These are phyloP conservation scores for Lochmaea crataegi DNA, from an alignment of 2,888 invertebrate species.

Conservation along the genomic window DNA sequence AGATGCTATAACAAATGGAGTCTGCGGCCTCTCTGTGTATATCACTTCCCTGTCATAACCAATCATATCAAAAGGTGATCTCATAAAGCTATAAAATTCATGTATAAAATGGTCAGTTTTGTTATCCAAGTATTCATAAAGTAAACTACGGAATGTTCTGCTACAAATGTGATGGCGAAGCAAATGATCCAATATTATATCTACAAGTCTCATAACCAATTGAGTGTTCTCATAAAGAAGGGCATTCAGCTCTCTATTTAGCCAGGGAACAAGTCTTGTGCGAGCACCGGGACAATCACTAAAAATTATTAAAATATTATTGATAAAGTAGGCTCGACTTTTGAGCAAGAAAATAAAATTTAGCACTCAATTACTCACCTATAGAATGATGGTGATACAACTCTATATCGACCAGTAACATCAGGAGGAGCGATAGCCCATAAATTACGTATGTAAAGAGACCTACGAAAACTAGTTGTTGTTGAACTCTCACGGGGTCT, in stretches of 20 bases:
- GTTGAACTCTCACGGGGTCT: constrained; percentile 51
- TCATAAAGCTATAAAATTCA: constrained; percentile 87
- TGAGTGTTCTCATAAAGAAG: constrained; percentile 75
- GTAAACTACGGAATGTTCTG: constrained; percentile 75
- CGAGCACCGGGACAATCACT: constrained; percentile 84
- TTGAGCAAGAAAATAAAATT: not conserved
- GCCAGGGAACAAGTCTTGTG: constrained; percentile 87
- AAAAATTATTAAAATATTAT: constrained; percentile 38
- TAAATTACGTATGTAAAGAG: constrained; percentile 80
- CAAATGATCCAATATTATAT: constrained; percentile 77
- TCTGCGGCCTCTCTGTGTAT: constrained; percentile 67
- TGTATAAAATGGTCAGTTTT: constrained; percentile 89
- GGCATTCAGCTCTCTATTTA: constrained; percentile 86
- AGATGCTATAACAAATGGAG: constrained; percentile 42
- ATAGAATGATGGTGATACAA: constrained; percentile 80
- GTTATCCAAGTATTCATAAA: constrained; percentile 76
- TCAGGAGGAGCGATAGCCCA: constrained; percentile 80
- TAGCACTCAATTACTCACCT: constrained; percentile 67
- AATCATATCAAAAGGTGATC: constrained; percentile 86
- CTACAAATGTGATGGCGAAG: constrained; percentile 75
- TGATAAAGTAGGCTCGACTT: not conserved
- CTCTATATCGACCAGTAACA: constrained; percentile 77
- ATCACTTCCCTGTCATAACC: constrained; percentile 82
- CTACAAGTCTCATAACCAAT: constrained; percentile 73
- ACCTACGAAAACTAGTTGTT: constrained; percentile 71